Evolutionary conservation across 2,113 vertebrate species (phyloP).

Genomic region (Craseonycteris thonglongyai): DNA sequence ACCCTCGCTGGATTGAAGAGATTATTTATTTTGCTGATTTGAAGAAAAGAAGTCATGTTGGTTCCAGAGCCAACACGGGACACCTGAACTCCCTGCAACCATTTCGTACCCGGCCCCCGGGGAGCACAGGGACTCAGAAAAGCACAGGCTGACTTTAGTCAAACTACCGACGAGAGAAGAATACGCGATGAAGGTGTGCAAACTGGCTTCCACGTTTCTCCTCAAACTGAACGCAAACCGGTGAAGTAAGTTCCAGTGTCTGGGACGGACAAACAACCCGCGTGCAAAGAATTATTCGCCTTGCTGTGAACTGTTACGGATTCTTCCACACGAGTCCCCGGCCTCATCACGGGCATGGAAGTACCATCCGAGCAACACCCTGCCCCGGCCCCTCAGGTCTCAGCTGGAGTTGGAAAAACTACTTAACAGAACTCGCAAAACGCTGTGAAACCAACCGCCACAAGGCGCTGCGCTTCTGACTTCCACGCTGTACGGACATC

Average conservation of each 20-base stretch:
- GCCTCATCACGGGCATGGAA: neutral
- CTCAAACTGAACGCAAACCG: neutral
- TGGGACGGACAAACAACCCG: neutral
- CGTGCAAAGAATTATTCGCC: neutral
- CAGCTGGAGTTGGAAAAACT: conserved; percentile 17
- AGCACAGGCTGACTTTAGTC: neutral
- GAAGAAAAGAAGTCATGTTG: neutral
- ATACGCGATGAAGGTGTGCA: neutral
- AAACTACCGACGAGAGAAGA: neutral
- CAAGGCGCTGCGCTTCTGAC: neutral
- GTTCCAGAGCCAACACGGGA: neutral
- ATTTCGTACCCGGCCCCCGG: no score
- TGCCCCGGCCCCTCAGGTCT: neutral
- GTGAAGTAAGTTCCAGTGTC: neutral
- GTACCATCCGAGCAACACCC: neutral
- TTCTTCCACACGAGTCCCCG: neutral
- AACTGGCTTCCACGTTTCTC: neutral
- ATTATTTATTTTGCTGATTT: neutral
- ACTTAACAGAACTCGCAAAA: conserved; percentile 69
- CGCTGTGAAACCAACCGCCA: conserved; percentile 51
- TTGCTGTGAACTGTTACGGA: neutral
- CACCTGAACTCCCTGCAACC: neutral
- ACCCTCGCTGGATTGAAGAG: neutral
- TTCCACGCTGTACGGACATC: neutral
- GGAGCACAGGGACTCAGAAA: neutral